These are phyloP conservation scores for Grammomys dolichurus DNA, from an alignment of 2,113 vertebrate genomes.

Conservation along the genomic window DNA sequence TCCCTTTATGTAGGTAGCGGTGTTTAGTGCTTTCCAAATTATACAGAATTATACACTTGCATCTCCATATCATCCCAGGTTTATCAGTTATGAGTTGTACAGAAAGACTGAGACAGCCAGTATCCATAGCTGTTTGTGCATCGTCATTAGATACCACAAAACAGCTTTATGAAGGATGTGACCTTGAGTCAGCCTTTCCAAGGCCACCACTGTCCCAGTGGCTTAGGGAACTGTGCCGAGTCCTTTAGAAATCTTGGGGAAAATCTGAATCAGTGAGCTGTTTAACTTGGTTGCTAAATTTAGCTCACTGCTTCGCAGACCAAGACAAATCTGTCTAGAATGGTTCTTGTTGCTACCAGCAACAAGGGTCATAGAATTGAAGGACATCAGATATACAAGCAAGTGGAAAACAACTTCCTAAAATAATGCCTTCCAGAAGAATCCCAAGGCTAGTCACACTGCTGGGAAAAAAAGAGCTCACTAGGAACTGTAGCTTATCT, in stretches of 20 bases:
- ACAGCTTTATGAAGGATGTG: slow-evolving; percentile 16
- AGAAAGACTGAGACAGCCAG: neutral
- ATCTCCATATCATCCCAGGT: neutral
- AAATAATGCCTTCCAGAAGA: slow-evolving; percentile 54
- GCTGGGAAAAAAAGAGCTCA: neutral
- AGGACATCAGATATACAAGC: slow-evolving; percentile 71
- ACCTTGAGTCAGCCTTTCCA: slow-evolving; percentile 55
- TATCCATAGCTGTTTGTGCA: neutral
- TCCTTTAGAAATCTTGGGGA: slow-evolving; percentile 36
- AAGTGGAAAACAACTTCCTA: slow-evolving; percentile 71
- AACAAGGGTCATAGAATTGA: slow-evolving; percentile 68
- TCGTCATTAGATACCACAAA: neutral
- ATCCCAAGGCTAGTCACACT: slow-evolving; percentile 26
- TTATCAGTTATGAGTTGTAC: neutral
- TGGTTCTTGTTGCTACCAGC: slow-evolving; percentile 55
- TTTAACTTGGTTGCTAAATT: slow-evolving; percentile 73
- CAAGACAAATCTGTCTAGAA: slow-evolving; percentile 64
- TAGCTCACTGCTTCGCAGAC: slow-evolving; percentile 65
- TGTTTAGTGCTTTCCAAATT: slow-evolving; percentile 18
- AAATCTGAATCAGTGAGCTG: slow-evolving; percentile 68
- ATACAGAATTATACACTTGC: neutral
- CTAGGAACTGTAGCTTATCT: slow-evolving; percentile 6
- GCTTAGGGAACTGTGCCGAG: neutral
- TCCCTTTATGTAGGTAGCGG: neutral
- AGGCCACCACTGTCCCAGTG: slow-evolving; percentile 60